Evolutionary conservation across 2,797 vertebrate species (phyloP), one percentile per base, ranked within the genome.

Genomic region (Xyrichtys novacula): DNA sequence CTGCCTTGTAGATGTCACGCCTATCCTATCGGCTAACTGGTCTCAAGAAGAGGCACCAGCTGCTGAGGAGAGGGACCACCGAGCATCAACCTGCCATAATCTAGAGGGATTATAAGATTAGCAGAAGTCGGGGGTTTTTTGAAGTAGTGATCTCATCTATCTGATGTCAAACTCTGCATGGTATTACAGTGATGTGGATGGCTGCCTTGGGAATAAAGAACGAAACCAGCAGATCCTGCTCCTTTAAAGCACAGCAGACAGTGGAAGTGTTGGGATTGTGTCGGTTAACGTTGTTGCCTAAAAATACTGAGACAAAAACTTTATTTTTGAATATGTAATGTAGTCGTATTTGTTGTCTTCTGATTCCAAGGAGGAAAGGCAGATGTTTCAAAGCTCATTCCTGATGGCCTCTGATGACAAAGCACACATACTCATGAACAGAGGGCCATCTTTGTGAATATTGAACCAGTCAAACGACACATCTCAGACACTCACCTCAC

Each of bases 1-100:
- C 98, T 75, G 97, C 98, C 83, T 95, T 99, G 95, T 99, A 98
- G 96, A 95, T 88, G 86, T 85, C 86, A 85, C 25, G 69, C 86
- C 85, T 81, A 80, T 84, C 85, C 73, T 81, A 76, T 86, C 81
- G 63, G 87, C 85, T 76, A 74, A 79, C 87, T 88, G 86, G 84
- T 83, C 81, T 85, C 47, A 36, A 75, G 62, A 74, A 46, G 71
- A 46, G 74, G 81, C 71, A 79, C 87, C 85, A 82, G 85, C 80
- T 81, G 86, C 87, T 77, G 85, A 84, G 84, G 88, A 87, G 88
- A 88, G 84, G 86, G 87, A 87, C 86, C 90, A 87, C 85, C 67
- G 55, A 91, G 90, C 91, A 91, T 92, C 86, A 92, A 91, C 92
- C 91, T 92, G 89, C 91, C 90, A 91, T 91, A 89, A 88, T 85